Base-by-base conservation (phyloP, 1,140 invertebrate genomes). In the Papilio machaon region DNA sequence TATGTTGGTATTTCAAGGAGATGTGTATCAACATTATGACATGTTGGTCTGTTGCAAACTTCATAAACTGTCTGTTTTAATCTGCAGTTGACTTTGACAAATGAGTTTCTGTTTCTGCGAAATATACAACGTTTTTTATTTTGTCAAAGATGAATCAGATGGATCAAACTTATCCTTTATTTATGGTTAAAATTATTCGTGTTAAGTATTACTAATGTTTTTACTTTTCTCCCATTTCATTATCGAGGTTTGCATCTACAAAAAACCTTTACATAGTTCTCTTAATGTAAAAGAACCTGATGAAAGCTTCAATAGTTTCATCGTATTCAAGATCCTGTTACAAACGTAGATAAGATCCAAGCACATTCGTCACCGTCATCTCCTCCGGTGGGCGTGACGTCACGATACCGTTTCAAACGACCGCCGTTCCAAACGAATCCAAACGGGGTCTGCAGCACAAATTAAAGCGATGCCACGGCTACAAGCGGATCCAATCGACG, bases 381-480 rank as follows among this genome's bases (percentile, higher is more conserved):
- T 38, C 15, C 77, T 35, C 77, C 58, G 77, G 77, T 79, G 77
- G 77, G 35, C 77, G 54, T 77, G 75, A 77, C 75, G 77, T 79
- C 77, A 46, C 77, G 54, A 67, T 38, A 46, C 30, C 30, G 49
- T 78, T 43, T 46, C 77, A 79, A 64, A 23, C 76, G 38, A 76
- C 19, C 74, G 43, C 47, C 38, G 73, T 30, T 76, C 46, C 19
- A 49, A 76, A 76, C 74, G 64, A 13, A 35, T 7, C 64, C 64
- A 35, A 35, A 35, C 30, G 64, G 64, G 30, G 74, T 76, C 74
- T 47, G 46, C n/a, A 43, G 46, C 74, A 76, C 74, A 52, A 52
- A 76, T 76, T 64, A 67, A 79, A 67, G 4, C 77, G 58, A 79
- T 79, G 77, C 77, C 54, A 79, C 58, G 77, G 77, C 17, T 46